Percentiles rank a stretch among this genome's conserved stretches.
Evolutionary conservation across 1,140 invertebrate genomes (phyloP).

Genomic region (Spodoptera litura): DNA sequence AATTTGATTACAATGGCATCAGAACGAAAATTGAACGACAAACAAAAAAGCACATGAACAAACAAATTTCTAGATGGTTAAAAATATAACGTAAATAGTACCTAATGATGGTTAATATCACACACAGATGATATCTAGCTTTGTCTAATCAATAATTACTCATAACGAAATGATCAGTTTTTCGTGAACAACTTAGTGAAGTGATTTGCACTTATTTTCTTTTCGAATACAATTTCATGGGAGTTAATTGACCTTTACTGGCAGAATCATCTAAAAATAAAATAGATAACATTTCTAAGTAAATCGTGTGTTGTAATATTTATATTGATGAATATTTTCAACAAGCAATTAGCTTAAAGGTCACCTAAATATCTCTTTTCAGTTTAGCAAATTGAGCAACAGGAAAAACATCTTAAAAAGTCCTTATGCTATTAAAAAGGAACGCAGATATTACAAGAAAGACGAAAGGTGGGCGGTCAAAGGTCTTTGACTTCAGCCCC

Average conservation of each 20-base stretch:
- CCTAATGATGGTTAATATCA: too few relatives aligned
- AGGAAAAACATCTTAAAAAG: slow-evolving; percentile 7
- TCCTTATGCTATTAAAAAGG: slow-evolving; percentile 12
- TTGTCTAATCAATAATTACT: too few relatives aligned
- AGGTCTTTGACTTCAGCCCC: slow-evolving; percentile 17
- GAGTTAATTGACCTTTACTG: too few relatives aligned
- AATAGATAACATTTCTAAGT: background rate
- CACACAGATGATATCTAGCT: too few relatives aligned
- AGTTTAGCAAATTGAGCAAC: slow-evolving; percentile 26
- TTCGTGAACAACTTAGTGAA: too few relatives aligned
- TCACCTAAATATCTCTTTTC: slow-evolving; percentile 18
- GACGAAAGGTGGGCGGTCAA: slow-evolving; percentile 8
- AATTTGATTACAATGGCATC: slow-evolving; percentile 33
- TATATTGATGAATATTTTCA: slow-evolving; percentile 15
- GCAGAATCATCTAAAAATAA: too few relatives aligned
- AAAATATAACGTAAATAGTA: too few relatives aligned
- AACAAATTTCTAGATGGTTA: background rate
- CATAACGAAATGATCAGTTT: too few relatives aligned
- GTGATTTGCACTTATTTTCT: too few relatives aligned
- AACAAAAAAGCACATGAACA: background rate
- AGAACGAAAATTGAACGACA: background rate
- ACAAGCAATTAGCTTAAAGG: slow-evolving; percentile 20
- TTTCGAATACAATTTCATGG: too few relatives aligned
- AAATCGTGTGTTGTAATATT: background rate
- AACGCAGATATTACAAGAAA: slow-evolving; percentile 5